A percentile compares a stretch with the other conserved stretches of the same genome.
Conservation (phyloP, 2,113 vertebrate genomes). For the Sciurus niger region DNA sequence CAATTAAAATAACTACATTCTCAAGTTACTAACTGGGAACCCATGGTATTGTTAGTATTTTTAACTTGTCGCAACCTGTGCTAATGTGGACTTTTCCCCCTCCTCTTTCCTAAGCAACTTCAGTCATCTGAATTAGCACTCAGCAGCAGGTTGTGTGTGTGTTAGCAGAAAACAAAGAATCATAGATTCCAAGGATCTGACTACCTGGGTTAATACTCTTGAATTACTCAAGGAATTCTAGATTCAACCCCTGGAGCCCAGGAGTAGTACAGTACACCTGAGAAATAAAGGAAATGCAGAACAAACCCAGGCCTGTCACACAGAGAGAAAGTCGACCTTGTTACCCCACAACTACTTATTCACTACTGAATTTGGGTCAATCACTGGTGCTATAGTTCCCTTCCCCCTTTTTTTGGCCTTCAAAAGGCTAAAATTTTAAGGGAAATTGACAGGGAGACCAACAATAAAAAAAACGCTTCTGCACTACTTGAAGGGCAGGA, state of each 20-base stretch:
- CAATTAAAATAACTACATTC: conserved; percentile 76
- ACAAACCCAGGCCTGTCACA: neutral
- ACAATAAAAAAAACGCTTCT: neutral
- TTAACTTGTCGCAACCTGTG: conserved; percentile 78
- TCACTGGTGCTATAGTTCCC: neutral
- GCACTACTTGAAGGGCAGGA: neutral
- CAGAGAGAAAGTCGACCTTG: neutral
- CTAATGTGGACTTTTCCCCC: neutral
- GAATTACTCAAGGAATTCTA: neutral
- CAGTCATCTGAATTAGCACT: conserved; percentile 32
- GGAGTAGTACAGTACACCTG: too few relatives aligned
- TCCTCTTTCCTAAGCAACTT: conserved; percentile 24
- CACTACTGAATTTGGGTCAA: neutral
- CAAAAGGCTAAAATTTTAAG: conserved; percentile 11
- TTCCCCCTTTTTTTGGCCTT: too few relatives aligned
- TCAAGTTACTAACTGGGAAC: conserved; percentile 76
- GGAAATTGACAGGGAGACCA: neutral
- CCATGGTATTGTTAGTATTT: conserved; percentile 77
- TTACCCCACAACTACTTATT: too few relatives aligned
- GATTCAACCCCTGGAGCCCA: neutral
- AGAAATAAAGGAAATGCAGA: neutral
- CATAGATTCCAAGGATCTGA: neutral
- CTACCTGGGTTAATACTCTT: neutral
- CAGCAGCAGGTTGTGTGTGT: neutral
- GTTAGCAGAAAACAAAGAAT: conserved; percentile 48